Evolutionary conservation across 1,140 invertebrate species (phyloP), one percentile per base, ranked within the genome.

Genomic region (Caenorhabditis brenneri): DNA sequence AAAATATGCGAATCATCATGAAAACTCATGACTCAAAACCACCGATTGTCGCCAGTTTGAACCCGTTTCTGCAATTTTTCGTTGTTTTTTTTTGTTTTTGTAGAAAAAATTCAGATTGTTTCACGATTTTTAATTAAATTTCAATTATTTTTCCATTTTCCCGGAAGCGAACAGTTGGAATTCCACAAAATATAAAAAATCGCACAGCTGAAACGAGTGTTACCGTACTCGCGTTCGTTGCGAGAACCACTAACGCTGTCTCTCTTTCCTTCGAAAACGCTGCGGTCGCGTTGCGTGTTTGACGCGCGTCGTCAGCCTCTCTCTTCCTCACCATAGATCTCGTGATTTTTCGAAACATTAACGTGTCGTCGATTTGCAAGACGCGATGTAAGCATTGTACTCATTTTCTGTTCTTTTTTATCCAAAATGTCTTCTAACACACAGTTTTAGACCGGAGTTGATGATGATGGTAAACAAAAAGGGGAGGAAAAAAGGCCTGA

Each of bases 1-100:
- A 86, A 69, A 36, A 86, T 86, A 46, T 84, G 60, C 31, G 85
- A 84, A 36, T 60, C 85, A 33, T 83, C 78, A 60, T 85, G 53
- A 49, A 49, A 79, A 60, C 65, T 78, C 82, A 84, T 84, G 31
- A 15, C 27, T 79, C 6, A 12, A 6, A 12, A 42, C n/a, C n/a
- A 39, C 31, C 48, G 48, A 60, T 29, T 48, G 49, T 22, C 31
- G 1, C 36, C 29, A 29, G 29, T 74, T 36, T 10, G 2, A 16
- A 55, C 33, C 33, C 33, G 29, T 46, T 39, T 48, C 51, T 60
- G 42, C 24, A 82, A 42, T 42, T 42, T 42, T 42, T 5, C 3
- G 1, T 24, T 58, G 24, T 7, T 58, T 58, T 58, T 27, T 6
- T 58, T 5, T 24, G 15, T 19, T 12, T 5, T 6, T 42, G n/a